A percentile compares a stretch with the other conserved stretches of the same genome.
These are phyloP conservation scores for Lagopus muta DNA, from an alignment of 2,113 vertebrate species.

Conservation along the genomic window DNA sequence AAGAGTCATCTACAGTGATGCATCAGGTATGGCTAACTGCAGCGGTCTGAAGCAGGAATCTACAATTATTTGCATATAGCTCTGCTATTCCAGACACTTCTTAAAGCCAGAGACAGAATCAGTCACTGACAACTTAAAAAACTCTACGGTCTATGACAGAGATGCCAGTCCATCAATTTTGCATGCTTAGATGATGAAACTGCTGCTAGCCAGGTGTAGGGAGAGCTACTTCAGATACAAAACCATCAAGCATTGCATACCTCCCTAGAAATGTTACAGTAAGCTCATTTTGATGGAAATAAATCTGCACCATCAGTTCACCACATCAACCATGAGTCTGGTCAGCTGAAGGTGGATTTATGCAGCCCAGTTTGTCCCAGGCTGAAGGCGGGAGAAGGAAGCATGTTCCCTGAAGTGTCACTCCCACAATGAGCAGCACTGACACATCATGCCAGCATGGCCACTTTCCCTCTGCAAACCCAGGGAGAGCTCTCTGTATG, in stretches of 20 bases:
- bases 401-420: neutral
- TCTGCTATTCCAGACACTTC: neutral
- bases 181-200: neutral
- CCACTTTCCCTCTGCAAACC: neutral
- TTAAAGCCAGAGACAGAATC: neutral
- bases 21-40: neutral
- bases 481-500: accelerated
- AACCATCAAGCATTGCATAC: neutral
- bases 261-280: neutral
- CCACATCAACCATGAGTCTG: accelerated
- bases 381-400: neutral
- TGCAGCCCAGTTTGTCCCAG: neutral
- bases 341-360: neutral
- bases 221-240: neutral
- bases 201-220: neutral
- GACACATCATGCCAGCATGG: accelerated
- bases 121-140: neutral
- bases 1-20: neutral
- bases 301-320: neutral
- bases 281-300: neutral
- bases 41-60: neutral
- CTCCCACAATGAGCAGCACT: neutral
- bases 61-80: neutral
- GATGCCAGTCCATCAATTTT: neutral
- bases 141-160: neutral